Evolutionary conservation across 2,113 vertebrate genomes (phyloP), one percentile per base, ranked within the genome.

Genomic region (Gyps fulvus): DNA sequence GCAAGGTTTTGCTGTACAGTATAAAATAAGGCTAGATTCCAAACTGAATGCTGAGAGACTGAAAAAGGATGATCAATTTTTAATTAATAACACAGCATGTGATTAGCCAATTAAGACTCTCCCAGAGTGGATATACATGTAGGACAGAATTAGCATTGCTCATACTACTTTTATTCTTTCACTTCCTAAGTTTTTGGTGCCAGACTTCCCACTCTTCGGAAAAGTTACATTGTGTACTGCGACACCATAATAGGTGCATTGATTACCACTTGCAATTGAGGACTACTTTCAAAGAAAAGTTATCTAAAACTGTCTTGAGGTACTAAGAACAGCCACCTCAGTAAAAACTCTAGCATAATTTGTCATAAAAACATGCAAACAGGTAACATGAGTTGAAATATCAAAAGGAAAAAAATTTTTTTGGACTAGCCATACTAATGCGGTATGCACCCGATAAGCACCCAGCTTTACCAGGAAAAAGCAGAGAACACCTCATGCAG

Each of bases 171-270:
- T 11, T 34, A 18, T 29, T 49, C 16, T 54, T 71, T 21, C 4
- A 61, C 58, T 79, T 49, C 36, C 52, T 45, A 67, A 71, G 6
- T 76, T 80, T n/a, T n/a, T 38, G 4, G 54, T 27, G 40, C 69
- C 36, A 40, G 32, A 50, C 10, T 62, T 65, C 13, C 26, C 34
- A 18, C 45, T 78, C 26, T 73, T 42, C 34, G 43, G 34, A 55
- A 29, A 59, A 89, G 15, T 27, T 18, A 20, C 3, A 1, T 2
- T 4, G 25, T 6, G 14, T 10, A 25, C 34, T 16, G 11, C 2
- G 7, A 69, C 32, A 15, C 47, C 22, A 0, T 6, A 18, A 32
- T 1, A 27, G 16, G 29, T 3, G 32, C 57, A 13, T 1, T 0
- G 10, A 40, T 19, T 0, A 11, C 6, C 25, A 17, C 42, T 9